Base-by-base conservation (phyloP, 2,113 vertebrate species). In the Herpailurus yagouaroundi region DNA sequence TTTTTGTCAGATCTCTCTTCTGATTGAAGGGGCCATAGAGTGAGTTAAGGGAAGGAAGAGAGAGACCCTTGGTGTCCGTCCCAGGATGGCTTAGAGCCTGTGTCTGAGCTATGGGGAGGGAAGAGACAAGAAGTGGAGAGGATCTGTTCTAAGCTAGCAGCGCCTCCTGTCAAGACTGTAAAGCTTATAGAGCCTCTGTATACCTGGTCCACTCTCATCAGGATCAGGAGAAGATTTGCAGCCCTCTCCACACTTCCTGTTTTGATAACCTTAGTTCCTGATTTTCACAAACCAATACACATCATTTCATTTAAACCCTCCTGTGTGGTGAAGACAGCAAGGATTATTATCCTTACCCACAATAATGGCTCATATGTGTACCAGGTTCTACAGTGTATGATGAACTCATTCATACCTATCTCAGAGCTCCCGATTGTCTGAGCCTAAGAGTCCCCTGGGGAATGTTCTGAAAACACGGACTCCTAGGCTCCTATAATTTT, bases 381-480 rank as follows among this genome's bases (percentile, higher is more conserved):
- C 21, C 25, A 41, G 6, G 3, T 73, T 94, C 87, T 71, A 68
- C 19, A 73, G 63, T 77, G 84, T 64, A 64, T 38, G 45, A 79
- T 73, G n/a, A 74, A 79, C 63, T 55, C 23, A 14, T 64, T 25
- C 15, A 23, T n/a, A 60, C 36, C 5, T 45, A 73, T 64, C 27
- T 94, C 38, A 69, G 25, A 13, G 60, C 38, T 97, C 91, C 71
- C n/a, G 77, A 38, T 60, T 71, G 82, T 52, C 68, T 80, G 64
- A 89, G 45, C 16, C 2, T 92, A 94, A 82, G 23, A 66, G 55
- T 91, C 18, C 8, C 19, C 74, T 85, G 25, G 83, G 63, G 60
- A 91, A 60, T 81, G 41, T 71, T 55, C 55, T 73, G 60, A 94
- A 98, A 91, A 84, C 76, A 60, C 3, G 45, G n/a, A 91, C 57